Evolutionary conservation across 2,113 vertebrate species (phyloP).

Genomic region (Pelobates fuscus): DNA sequence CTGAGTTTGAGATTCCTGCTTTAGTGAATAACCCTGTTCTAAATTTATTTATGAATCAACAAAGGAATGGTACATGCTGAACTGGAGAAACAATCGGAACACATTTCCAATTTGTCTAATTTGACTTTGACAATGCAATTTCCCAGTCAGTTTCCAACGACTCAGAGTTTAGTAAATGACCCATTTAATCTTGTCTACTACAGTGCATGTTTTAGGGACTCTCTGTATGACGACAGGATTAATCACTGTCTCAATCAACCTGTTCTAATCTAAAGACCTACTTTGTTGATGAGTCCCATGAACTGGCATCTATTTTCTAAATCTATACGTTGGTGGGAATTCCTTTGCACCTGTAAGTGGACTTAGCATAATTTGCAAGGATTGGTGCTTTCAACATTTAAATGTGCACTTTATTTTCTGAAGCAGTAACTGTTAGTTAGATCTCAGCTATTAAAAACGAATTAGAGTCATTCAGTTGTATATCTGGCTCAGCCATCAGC

Average conservation of each 20-base stretch:
- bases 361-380: neutral
- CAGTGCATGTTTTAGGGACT: neutral
- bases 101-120: too few species aligned
- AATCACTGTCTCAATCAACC: neutral
- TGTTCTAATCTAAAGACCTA: neutral
- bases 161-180: too few species aligned
- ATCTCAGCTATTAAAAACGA: constrained; percentile 32
- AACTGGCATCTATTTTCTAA: neutral
- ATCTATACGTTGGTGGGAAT: neutral
- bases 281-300: neutral
- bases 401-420: constrained; percentile 3
- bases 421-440: constrained; percentile 19
- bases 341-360: neutral
- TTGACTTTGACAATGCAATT: too few species aligned
- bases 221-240: neutral
- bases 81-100: too few species aligned
- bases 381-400: neutral
- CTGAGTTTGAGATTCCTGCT: too few species aligned
- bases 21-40: too few species aligned
- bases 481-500: constrained; percentile 35
- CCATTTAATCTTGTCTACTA: too few species aligned
- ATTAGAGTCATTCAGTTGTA: constrained; percentile 8
- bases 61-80: too few species aligned
- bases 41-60: too few species aligned
- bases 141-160: too few species aligned